Conservation (phyloP, 1,140 invertebrate species). For the Riptortus pedestris region DNA sequence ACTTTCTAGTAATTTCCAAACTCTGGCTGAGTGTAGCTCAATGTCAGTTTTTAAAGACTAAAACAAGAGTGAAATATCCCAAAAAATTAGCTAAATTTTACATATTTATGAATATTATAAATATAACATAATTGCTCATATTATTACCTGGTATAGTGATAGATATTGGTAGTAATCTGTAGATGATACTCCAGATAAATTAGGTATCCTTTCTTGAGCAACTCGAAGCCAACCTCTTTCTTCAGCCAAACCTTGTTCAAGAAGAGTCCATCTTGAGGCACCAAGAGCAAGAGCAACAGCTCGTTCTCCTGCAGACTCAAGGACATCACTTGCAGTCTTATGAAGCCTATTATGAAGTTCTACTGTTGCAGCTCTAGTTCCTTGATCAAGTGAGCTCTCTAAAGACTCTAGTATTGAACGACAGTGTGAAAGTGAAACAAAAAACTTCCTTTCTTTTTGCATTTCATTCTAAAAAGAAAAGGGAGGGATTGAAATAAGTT, state of each 20-base stretch:
- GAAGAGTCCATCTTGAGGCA: constrained; percentile 65
- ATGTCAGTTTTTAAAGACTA: constrained; percentile 63
- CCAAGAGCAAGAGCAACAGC: constrained; percentile 71
- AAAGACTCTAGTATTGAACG: constrained; percentile 70
- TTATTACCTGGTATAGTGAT: constrained; percentile 54
- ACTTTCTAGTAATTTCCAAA: constrained; percentile 57
- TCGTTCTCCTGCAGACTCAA: constrained; percentile 65
- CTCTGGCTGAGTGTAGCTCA: constrained; percentile 61
- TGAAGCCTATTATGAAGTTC: constrained; percentile 65
- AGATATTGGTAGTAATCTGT: constrained; percentile 74
- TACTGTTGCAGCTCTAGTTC: constrained; percentile 60
- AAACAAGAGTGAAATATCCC: constrained; percentile 31
- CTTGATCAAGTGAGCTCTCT: constrained; percentile 67
- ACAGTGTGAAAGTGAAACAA: constrained; percentile 75
- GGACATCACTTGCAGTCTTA: constrained; percentile 54
- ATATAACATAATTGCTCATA: no score
- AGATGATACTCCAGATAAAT: constrained; percentile 63
- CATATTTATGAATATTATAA: neutral
- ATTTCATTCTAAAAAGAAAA: constrained; percentile 52
- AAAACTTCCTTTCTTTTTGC: constrained; percentile 78
- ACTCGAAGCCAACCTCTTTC: constrained; percentile 70
- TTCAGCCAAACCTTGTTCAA: constrained; percentile 69
- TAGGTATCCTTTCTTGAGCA: constrained; percentile 66
- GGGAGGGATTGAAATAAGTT: no score
- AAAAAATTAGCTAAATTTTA: constrained; percentile 2